Conservation (phyloP, 2,797 vertebrate genomes). For the Apogon hyalosoma region DNA sequence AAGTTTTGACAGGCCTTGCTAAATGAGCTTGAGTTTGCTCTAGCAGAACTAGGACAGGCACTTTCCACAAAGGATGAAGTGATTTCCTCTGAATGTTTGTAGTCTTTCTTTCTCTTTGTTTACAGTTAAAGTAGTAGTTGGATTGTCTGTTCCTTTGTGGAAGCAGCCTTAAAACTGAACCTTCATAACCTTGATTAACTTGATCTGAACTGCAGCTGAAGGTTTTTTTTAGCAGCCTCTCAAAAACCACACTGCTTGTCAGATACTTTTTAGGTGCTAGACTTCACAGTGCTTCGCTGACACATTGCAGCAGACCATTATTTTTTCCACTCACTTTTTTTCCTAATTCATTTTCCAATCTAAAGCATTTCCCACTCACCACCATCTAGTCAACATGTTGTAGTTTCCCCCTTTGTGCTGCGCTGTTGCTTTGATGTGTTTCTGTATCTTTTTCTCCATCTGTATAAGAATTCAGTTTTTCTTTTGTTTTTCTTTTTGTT, state of each 20-base stretch:
- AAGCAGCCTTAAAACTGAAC: constrained; percentile 47
- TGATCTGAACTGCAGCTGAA: constrained; percentile 42
- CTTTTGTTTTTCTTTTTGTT: constrained; percentile 36
- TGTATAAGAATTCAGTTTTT: constrained; percentile 67
- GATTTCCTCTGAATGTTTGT: constrained; percentile 39
- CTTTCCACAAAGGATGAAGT: constrained; percentile 52
- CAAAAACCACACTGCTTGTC: constrained; percentile 44
- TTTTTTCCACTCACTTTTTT: constrained; percentile 53
- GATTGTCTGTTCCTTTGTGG: constrained; percentile 43
- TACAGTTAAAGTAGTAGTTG: constrained; percentile 27
- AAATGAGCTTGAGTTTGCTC: constrained; percentile 76
- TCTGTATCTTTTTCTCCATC: constrained; percentile 49
- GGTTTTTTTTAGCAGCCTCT: constrained; percentile 39
- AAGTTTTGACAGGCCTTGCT: constrained; percentile 64
- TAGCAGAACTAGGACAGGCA: constrained; percentile 65
- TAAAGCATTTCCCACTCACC: constrained; percentile 69
- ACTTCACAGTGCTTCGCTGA: constrained; percentile 49
- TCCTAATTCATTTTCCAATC: constrained; percentile 68
- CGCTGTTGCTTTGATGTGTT: constrained; percentile 83
- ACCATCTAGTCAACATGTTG: constrained; percentile 66
- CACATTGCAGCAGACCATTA: constrained; percentile 55
- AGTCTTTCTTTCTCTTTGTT: constrained; percentile 47
- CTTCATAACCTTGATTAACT: constrained; percentile 59
- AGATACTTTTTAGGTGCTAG: constrained; percentile 46
- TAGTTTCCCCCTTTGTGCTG: constrained; percentile 81